These are phyloP conservation scores for Chrysolina americana DNA, from an alignment of 2,888 invertebrate species.

Conservation along the genomic window DNA sequence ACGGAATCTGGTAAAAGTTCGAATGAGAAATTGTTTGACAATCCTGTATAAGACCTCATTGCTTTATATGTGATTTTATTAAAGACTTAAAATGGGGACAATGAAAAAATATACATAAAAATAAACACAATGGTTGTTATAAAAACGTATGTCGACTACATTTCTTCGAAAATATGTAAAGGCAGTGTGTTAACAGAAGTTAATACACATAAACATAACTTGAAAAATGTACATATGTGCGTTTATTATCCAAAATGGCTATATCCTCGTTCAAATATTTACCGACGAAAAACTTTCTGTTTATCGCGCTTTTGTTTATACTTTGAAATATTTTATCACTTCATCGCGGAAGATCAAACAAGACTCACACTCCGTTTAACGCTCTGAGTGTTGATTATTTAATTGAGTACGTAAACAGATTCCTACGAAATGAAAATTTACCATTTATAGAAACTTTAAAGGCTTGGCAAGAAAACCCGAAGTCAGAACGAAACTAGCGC, in stretches of 20 bases:
- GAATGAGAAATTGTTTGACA: too few relatives aligned
- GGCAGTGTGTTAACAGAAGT: neutral
- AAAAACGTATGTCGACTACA: neutral
- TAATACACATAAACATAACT: neutral
- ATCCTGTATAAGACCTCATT: too few relatives aligned
- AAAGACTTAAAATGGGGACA: neutral
- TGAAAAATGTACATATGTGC: neutral
- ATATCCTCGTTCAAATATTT: constrained; percentile 24
- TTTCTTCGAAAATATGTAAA: too few relatives aligned
- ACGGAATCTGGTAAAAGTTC: too few relatives aligned
- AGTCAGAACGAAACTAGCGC: too few relatives aligned
- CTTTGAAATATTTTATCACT: constrained; percentile 23
- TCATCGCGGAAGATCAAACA: constrained; percentile 23
- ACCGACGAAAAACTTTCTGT: constrained; percentile 11
- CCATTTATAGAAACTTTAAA: neutral
- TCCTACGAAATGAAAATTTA: neutral
- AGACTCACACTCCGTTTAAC: constrained; percentile 22
- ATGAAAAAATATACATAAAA: neutral
- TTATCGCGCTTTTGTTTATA: constrained; percentile 18
- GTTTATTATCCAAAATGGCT: neutral
- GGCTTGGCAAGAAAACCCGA: too few relatives aligned
- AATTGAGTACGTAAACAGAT: constrained; percentile 16
- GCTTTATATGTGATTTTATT: too few relatives aligned
- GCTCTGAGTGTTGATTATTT: constrained; percentile 14
- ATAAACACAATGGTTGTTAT: neutral